Base-by-base conservation (phyloP, 2,113 vertebrate species). In the Hymenochirus boettgeri region DNA sequence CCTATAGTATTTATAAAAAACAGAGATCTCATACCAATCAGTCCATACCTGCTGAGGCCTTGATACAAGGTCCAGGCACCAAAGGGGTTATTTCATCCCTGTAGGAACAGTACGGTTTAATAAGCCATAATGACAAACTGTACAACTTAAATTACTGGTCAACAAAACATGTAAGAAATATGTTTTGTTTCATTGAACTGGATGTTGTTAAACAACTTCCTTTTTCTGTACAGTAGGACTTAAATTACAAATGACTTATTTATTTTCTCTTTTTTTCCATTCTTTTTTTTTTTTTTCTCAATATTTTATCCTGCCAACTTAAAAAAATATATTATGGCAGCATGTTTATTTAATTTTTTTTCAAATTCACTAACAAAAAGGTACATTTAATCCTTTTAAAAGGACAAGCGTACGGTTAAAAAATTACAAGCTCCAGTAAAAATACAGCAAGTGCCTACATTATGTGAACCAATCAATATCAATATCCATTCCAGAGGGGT, bases 371-470 rank as follows among this genome's bases (percentile, higher is more conserved):
- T 89, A 88, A 82, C 88, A 89, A 81, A 90, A 85, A 88, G 85
- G 88, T 92, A 92, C 88, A 85, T 85, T 86, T 80, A 86, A 90
- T 92, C 88, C 90, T 85, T 90, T 86, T 92, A 89, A 90, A 93
- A 90, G 88, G 90, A 91, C 89, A 91, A 91, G 90, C 89, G 87
- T 86, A 93, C 90, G 90, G 88, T 90, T 89, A 91, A 90, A 90
- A 91, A 93, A 92, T 92, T 90, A 93, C 90, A 91, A 93, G 91
- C 91, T 93, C 86, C 84, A 90, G 87, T 92, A 91, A 88, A 93
- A 92, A 92, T 91, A 95, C 91, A 92, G 86, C 89, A 89, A 93
- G 86, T 91, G 91, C 86, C 93, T 93, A 94, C 89, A 91, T 89
- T 90, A 92, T 92, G 91, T 86, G 91, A 93, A 94, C 91, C 91